These are phyloP conservation scores for Neuroscelio doddi DNA, from an alignment of 2,888 invertebrate species.

Conservation along the genomic window DNA sequence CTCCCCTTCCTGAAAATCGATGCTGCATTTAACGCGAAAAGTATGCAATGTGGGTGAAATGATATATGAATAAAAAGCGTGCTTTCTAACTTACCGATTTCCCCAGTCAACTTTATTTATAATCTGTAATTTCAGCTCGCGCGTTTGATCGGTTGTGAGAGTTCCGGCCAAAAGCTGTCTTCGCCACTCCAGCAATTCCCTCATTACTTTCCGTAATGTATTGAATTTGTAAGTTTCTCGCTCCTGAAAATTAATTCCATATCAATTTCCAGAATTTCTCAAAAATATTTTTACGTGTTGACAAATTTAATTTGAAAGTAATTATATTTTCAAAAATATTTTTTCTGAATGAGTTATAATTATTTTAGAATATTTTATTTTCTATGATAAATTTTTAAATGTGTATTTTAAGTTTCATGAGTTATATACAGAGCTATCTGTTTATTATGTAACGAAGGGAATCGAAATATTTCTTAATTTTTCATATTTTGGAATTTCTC, in stretches of 20 bases:
- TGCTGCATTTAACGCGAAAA: not conserved
- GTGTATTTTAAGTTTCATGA: too few species aligned
- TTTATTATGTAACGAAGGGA: too few species aligned
- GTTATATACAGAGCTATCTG: too few species aligned
- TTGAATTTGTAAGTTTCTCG: constrained; percentile 89
- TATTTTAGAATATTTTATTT: too few species aligned
- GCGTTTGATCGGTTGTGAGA: constrained; percentile 91
- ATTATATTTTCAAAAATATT: too few species aligned
- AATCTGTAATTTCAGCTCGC: constrained; percentile 88
- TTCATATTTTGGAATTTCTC: too few species aligned
- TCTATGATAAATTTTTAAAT: too few species aligned
- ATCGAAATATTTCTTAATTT: too few species aligned
- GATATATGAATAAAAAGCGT: not conserved
- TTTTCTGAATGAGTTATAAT: constrained; percentile 9
- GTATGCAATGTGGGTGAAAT: not conserved
- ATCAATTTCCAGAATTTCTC: too few species aligned
- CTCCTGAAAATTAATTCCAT: constrained; percentile 77
- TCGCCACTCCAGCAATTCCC: constrained; percentile 89
- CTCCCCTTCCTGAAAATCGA: not conserved
- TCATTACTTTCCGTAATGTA: constrained; percentile 90
- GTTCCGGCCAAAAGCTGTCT: constrained; percentile 90
- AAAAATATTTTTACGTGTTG: too few species aligned
- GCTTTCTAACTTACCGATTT: constrained; percentile 84
- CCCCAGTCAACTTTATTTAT: constrained; percentile 97
- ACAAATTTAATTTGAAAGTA: too few species aligned